Conservation (phyloP, 2,113 vertebrate genomes). For the Sturnus vulgaris region DNA sequence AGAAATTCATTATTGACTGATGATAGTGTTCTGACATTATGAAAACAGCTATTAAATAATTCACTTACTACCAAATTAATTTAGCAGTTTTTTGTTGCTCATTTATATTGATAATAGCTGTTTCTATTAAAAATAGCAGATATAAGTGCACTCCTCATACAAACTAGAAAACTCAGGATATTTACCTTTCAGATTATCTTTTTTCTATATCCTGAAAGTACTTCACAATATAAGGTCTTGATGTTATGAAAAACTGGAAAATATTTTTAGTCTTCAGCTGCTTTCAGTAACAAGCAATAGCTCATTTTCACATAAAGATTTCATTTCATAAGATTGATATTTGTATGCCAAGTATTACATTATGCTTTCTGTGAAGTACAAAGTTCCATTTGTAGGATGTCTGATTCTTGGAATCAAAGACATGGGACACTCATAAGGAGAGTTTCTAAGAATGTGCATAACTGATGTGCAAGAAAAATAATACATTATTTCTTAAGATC, state of each 20-base stretch:
- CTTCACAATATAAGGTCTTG: not conserved
- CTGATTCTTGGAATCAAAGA: not conserved
- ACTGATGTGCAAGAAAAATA: not conserved
- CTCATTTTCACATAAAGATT: not conserved
- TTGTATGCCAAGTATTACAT: not conserved
- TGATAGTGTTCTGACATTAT: not conserved
- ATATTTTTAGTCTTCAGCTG: not conserved
- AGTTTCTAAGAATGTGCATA: not conserved
- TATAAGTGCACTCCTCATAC: not conserved
- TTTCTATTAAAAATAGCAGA: not conserved
- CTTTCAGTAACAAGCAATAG: not conserved
- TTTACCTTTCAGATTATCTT: not conserved
- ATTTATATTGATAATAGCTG: not conserved
- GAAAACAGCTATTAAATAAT: not conserved
- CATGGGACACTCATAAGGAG: not conserved
- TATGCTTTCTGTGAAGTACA: not conserved
- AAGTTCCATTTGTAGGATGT: not conserved
- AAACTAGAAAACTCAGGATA: not conserved
- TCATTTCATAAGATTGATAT: not conserved
- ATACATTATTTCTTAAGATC: not conserved
- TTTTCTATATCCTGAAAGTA: not conserved
- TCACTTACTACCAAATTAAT: not conserved
- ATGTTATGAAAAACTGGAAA: not conserved
- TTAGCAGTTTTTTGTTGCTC: not conserved
- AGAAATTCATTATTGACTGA: not conserved